Evolutionary conservation across 2,797 vertebrate species (phyloP).

Genomic region (Hydrophis major): DNA sequence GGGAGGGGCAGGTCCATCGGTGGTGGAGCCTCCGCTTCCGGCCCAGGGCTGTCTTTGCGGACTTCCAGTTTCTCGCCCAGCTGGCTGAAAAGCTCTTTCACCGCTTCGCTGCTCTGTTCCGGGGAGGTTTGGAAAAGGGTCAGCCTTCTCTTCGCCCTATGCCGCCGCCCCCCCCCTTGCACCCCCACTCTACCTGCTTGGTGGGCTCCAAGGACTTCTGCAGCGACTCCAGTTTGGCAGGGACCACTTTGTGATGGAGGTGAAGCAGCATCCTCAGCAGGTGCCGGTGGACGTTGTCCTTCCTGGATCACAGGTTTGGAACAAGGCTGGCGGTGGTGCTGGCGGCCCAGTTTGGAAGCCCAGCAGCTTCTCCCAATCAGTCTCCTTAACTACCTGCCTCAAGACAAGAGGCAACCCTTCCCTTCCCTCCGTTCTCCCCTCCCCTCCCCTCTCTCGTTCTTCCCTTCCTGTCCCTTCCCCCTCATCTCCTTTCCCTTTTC

Average conservation of each 20-base stretch:
- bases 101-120: conserved; percentile 85
- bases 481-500: too few relatives aligned
- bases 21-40: conserved; percentile 72
- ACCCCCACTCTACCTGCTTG: conserved; percentile 80
- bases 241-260: conserved; percentile 89
- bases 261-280: conserved; percentile 87
- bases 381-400: fast-evolving
- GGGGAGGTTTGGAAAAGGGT: not conserved
- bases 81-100: conserved; percentile 88
- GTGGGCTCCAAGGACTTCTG: conserved; percentile 90
- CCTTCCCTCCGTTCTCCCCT: too few relatives aligned
- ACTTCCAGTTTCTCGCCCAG: conserved; percentile 86
- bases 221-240: conserved; percentile 81
- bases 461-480: too few relatives aligned
- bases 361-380: not conserved
- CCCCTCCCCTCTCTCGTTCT: too few relatives aligned
- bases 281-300: conserved; percentile 96
- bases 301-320: conserved; percentile 73
- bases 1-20: conserved; percentile 87
- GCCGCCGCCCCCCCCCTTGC: fast-evolving
- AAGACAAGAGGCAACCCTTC: not conserved
- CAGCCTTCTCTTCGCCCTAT: not conserved
- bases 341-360: fast-evolving
- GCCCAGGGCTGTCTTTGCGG: conserved; percentile 83
- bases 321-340: too few relatives aligned